phyloP scores from a whole-genome alignment of 2,797 vertebrate species.

The Hippocampus kuda region DNA sequence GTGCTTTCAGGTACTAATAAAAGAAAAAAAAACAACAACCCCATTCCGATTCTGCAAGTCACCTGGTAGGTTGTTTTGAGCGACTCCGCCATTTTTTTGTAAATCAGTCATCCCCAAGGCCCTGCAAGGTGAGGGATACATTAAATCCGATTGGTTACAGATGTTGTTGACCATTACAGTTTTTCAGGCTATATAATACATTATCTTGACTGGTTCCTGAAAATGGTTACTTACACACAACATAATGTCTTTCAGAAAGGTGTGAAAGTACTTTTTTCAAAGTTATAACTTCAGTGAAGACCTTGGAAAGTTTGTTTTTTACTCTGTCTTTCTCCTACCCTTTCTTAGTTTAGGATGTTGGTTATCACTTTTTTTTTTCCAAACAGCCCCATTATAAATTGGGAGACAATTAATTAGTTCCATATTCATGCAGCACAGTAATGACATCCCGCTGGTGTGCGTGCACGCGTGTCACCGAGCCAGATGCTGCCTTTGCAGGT shows the following conservation, averaged over 20 bases:
- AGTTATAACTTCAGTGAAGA: not conserved
- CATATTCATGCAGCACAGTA: not conserved
- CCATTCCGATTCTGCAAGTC: too few relatives aligned
- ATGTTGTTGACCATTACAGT: not conserved
- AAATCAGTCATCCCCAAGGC: not conserved
- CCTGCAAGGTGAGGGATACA: not conserved
- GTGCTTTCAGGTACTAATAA: not conserved
- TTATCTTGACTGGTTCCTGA: conserved; percentile 1
- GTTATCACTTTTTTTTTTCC: not conserved
- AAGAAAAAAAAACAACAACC: too few relatives aligned
- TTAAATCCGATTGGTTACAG: not conserved
- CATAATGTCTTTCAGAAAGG: conserved; percentile 1
- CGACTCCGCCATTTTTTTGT: not conserved
- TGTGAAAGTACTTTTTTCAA: not conserved
- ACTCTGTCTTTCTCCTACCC: not conserved
- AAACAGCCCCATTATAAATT: not conserved
- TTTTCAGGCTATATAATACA: conserved; percentile 4
- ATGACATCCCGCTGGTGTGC: not conserved
- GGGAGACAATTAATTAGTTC: not conserved
- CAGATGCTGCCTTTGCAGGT: conserved; percentile 48
- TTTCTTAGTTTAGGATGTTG: not conserved
- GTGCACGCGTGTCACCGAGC: conserved; percentile 15
- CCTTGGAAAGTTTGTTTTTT: not conserved
- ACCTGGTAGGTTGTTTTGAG: not conserved
- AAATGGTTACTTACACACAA: not conserved